A percentile compares a stretch with the other conserved stretches of the same genome.
Conservation (phyloP, 2,797 vertebrate genomes). For the Otolemur crassicaudatus region DNA sequence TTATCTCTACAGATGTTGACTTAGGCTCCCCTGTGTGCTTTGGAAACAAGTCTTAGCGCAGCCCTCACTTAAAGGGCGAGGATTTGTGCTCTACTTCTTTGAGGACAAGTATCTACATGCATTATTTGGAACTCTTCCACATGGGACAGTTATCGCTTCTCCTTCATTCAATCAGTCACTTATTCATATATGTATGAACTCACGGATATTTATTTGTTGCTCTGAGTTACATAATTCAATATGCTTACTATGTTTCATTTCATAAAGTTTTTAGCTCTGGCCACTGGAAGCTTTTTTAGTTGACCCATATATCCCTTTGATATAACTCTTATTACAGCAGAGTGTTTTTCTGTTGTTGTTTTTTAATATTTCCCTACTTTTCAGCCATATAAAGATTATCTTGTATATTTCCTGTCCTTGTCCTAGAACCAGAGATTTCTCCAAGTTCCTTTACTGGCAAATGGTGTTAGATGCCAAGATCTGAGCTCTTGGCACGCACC, state of each 20-base stretch:
- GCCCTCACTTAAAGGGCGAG: background rate
- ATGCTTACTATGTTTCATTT: background rate
- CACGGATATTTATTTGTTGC: background rate
- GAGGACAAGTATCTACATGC: background rate
- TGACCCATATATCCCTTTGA: background rate
- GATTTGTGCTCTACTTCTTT: background rate
- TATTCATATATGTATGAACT: background rate
- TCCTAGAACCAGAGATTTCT: background rate
- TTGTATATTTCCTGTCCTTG: background rate
- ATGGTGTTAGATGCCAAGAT: background rate
- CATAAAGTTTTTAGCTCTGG: background rate
- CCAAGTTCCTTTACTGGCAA: background rate
- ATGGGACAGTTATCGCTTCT: background rate
- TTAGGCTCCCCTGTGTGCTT: background rate
- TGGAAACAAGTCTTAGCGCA: background rate
- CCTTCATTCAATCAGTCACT: background rate
- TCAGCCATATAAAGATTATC: background rate
- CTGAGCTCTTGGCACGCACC: background rate
- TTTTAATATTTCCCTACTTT: background rate
- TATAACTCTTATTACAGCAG: background rate
- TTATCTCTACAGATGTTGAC: background rate
- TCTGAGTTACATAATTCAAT: background rate
- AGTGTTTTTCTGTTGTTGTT: background rate
- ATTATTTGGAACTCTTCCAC: background rate
- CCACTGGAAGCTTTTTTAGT: background rate